Conservation (phyloP, 2,888 invertebrate genomes). For the Sinohyriopsis cumingii region DNA sequence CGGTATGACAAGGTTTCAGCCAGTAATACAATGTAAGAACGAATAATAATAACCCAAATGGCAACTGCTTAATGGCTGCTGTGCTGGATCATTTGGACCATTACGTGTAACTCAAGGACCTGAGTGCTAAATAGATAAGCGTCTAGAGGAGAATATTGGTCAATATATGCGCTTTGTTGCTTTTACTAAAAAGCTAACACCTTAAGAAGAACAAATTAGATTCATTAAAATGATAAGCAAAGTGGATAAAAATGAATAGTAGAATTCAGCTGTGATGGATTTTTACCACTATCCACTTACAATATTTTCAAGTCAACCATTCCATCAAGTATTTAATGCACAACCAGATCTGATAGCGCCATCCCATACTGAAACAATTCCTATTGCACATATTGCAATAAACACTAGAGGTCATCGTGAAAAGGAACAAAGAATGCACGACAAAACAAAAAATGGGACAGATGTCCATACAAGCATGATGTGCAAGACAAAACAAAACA, state of each 20-base stretch:
- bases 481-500: too few relatives aligned
- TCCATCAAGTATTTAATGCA: not conserved
- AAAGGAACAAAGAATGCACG: too few relatives aligned
- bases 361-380: too few relatives aligned
- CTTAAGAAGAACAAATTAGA: not conserved
- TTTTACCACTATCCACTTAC: conserved; percentile 1
- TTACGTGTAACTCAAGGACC: not conserved
- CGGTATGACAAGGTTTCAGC: not conserved
- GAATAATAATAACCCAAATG: not conserved
- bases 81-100: not conserved
- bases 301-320: conserved; percentile 1
- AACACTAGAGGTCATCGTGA: too few relatives aligned
- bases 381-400: too few relatives aligned
- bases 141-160: not conserved
- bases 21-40: conserved; percentile 1
- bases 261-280: conserved; percentile 1
- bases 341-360: not conserved
- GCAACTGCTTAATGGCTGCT: conserved; percentile 3
- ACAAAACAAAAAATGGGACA: too few relatives aligned
- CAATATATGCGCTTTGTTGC: not conserved
- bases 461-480: too few relatives aligned
- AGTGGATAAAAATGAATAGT: not conserved
- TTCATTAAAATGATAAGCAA: conserved; percentile 1
- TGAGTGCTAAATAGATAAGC: not conserved
- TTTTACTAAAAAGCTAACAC: conserved; percentile 1